Evolutionary conservation across 2,113 vertebrate genomes (phyloP).

Genomic region (Ictidomys tridecemlineatus): DNA sequence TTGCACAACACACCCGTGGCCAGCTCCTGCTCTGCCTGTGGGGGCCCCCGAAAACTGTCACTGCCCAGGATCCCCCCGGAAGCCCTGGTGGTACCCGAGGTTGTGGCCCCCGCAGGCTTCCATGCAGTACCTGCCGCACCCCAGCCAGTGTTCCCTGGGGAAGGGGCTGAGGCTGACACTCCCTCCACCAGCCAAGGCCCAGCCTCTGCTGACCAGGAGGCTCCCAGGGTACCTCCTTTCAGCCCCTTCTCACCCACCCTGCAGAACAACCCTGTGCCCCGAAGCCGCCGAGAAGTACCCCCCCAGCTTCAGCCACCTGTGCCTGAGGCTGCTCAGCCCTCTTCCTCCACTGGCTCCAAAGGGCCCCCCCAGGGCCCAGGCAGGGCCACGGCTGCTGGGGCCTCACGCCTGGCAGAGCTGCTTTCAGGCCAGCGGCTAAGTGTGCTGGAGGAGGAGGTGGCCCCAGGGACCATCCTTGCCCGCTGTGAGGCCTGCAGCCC

Average conservation of each 20-base stretch:
- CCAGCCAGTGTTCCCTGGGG: conserved; percentile 82
- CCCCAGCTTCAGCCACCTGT: conserved; percentile 90
- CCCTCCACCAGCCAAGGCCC: conserved; percentile 88
- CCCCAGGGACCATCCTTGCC: conserved; percentile 76
- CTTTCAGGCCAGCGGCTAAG: conserved; percentile 94
- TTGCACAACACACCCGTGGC: conserved; percentile 95
- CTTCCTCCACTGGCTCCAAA: conserved; percentile 54
- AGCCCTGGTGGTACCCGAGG: conserved; percentile 96
- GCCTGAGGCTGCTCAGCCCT: conserved; percentile 87
- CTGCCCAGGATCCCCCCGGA: conserved; percentile 98
- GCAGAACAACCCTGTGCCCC: conserved; percentile 97
- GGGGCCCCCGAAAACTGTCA: conserved; percentile 96
- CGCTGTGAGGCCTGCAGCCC: conserved; percentile 91
- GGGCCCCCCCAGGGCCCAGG: conserved; percentile 88
- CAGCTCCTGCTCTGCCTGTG: conserved; percentile 96
- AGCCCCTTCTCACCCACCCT: conserved; percentile 91
- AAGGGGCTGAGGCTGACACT: conserved; percentile 90
- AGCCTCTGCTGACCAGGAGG: conserved; percentile 86
- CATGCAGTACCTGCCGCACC: conserved; percentile 85
- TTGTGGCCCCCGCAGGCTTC: conserved; percentile 93
- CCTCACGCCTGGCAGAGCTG: conserved; percentile 86
- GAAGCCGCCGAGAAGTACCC: conserved; percentile 96
- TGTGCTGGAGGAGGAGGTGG: conserved; percentile 93
- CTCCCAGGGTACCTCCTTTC: conserved; percentile 85
- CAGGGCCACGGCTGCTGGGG: conserved; percentile 77